Percentiles rank a stretch among this genome's conserved stretches.
phyloP scores from a whole-genome alignment of 2,113 vertebrate species.

The Aptenodytes forsteri region DNA sequence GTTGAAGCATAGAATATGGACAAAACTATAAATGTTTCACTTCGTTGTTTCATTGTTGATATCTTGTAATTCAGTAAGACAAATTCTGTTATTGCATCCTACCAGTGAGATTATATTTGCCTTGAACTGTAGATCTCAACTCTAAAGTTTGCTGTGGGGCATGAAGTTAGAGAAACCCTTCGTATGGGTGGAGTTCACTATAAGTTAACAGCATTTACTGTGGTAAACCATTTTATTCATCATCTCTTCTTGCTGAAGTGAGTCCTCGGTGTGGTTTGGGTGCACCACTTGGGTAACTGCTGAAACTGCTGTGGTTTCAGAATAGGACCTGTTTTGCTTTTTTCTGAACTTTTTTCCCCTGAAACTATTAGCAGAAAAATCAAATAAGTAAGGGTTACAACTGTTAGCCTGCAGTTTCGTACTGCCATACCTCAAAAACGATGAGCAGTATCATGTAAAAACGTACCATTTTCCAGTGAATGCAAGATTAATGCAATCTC shows the following conservation, averaged over 20 bases:
- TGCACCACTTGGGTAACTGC: constrained; percentile 78
- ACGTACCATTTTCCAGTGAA: not conserved
- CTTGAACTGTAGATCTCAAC: not conserved
- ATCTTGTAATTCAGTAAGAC: not conserved
- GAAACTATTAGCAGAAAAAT: constrained; percentile 38
- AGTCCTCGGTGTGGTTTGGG: constrained; percentile 76
- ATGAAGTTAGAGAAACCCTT: constrained; percentile 47
- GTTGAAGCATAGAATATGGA: not conserved
- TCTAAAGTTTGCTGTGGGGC: not conserved
- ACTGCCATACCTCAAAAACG: not conserved
- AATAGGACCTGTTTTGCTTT: constrained; percentile 69
- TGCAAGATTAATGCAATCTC: not conserved
- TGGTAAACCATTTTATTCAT: constrained; percentile 72
- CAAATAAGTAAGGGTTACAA: not conserved
- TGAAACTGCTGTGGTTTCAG: constrained; percentile 86
- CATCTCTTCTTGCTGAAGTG: constrained; percentile 76
- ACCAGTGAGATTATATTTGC: not conserved
- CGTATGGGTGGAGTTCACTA: constrained; percentile 69
- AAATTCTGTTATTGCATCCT: not conserved
- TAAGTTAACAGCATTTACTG: constrained; percentile 60
- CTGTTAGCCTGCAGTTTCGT: not conserved
- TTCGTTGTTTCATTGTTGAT: not conserved
- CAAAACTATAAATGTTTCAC: not conserved
- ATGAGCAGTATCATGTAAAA: not conserved
- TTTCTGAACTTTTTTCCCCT: constrained; percentile 47